Evolutionary conservation across 2,797 vertebrate genomes (phyloP).

Genomic region (Xiphorhynchus erythropygius): DNA sequence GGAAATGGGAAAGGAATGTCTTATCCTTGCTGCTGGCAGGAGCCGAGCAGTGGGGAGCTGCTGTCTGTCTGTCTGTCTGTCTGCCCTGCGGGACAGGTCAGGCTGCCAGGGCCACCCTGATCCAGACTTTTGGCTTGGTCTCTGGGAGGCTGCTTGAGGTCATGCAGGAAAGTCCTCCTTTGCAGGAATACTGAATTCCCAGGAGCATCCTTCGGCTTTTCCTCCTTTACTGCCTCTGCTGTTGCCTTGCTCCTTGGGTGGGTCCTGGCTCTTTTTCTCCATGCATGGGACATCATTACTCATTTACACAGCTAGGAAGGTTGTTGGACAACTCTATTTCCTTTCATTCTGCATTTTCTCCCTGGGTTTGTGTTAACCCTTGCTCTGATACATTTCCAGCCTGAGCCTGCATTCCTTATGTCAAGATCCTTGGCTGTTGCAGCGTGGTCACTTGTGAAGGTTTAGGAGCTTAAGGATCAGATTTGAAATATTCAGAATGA

Average conservation of each 20-base stretch:
- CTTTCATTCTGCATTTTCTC: neutral
- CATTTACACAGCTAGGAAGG: neutral
- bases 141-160: neutral
- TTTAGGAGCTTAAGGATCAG: neutral
- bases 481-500: neutral
- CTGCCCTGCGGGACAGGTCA: rapidly evolving
- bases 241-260: neutral
- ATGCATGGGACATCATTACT: neutral
- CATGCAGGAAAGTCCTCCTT: neutral
- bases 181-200: neutral
- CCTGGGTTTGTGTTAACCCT: neutral
- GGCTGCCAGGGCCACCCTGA: neutral
- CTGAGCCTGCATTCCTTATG: neutral
- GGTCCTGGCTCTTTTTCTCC: neutral
- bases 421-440: neutral
- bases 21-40: neutral
- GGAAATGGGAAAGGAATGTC: neutral
- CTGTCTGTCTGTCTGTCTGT: neutral
- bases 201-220: neutral
- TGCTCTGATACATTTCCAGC: neutral
- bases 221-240: neutral
- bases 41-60: neutral
- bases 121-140: neutral
- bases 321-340: neutral
- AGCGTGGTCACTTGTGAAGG: neutral